Conservation (phyloP, 2,888 invertebrate genomes). For the Caradrina kadenii region DNA sequence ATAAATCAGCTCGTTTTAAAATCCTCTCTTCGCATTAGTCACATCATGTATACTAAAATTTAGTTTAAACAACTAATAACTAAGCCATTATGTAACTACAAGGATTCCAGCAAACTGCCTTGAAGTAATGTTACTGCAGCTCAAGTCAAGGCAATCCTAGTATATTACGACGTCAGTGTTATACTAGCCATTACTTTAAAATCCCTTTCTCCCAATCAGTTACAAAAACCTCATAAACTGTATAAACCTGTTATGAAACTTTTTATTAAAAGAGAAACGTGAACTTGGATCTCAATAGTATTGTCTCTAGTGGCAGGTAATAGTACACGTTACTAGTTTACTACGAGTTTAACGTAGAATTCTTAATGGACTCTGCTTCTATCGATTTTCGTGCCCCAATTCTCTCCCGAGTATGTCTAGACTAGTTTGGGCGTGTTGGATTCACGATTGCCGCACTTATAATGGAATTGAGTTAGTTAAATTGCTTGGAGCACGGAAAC, state of each 20-base stretch:
- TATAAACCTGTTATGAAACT: no score
- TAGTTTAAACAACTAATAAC: not conserved
- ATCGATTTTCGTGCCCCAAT: conserved; percentile 79
- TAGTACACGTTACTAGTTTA: conserved; percentile 49
- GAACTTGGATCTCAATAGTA: conserved; percentile 25
- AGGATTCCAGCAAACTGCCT: not conserved
- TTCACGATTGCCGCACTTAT: conserved; percentile 43
- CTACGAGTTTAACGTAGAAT: conserved; percentile 41
- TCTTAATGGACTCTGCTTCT: conserved; percentile 51
- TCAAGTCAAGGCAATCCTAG: not conserved
- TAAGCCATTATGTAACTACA: not conserved
- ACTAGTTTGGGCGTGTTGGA: conserved; percentile 59
- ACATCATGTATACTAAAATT: not conserved
- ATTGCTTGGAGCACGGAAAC: conserved; percentile 31
- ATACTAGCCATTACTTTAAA: not conserved
- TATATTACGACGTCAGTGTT: not conserved
- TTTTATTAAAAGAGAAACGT: not conserved
- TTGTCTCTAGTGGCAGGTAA: conserved; percentile 34
- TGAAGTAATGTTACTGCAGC: conserved; percentile 4
- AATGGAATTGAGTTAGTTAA: conserved; percentile 41
- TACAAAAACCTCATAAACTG: not conserved
- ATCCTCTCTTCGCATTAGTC: not conserved
- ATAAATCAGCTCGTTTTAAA: not conserved
- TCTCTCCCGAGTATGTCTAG: conserved; percentile 68
- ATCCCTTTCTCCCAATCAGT: not conserved